Evolutionary conservation across 2,797 vertebrate genomes (phyloP).

Genomic region (Lepilemur septentrionalis): DNA sequence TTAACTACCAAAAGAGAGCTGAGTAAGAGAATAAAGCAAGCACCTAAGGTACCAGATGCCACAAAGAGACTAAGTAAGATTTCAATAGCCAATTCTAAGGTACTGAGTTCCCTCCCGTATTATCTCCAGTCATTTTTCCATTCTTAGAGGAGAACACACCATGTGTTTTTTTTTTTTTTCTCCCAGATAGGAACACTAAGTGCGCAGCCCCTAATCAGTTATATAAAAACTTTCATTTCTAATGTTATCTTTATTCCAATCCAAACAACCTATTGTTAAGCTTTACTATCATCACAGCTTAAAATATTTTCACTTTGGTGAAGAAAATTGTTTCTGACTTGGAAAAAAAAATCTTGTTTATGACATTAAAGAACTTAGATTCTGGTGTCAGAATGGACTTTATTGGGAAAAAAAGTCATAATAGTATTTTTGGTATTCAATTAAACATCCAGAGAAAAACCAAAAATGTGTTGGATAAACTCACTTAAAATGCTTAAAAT

Average conservation of each 20-base stretch:
- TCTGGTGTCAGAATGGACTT: neutral
- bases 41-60: neutral
- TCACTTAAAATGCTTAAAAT: conserved; percentile 21
- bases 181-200: conserved; percentile 32
- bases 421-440: neutral
- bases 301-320: conserved; percentile 65
- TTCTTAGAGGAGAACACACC: neutral
- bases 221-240: conserved; percentile 53
- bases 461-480: neutral
- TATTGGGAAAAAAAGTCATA: neutral
- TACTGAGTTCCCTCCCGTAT: neutral
- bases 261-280: conserved; percentile 55
- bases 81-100: neutral
- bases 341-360: conserved; percentile 8
- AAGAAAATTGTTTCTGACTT: conserved; percentile 59
- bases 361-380: conserved; percentile 35
- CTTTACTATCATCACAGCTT: conserved; percentile 45
- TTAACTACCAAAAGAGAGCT: neutral
- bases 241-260: conserved; percentile 63
- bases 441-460: conserved; percentile 11
- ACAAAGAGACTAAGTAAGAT: conserved; percentile 7
- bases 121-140: neutral
- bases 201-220: conserved; percentile 17
- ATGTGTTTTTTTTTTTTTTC: neutral
- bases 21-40: neutral